Evolutionary conservation across 2,888 invertebrate species (phyloP), one percentile per base, ranked within the genome.

Genomic region (Apocheima hispidaria): DNA sequence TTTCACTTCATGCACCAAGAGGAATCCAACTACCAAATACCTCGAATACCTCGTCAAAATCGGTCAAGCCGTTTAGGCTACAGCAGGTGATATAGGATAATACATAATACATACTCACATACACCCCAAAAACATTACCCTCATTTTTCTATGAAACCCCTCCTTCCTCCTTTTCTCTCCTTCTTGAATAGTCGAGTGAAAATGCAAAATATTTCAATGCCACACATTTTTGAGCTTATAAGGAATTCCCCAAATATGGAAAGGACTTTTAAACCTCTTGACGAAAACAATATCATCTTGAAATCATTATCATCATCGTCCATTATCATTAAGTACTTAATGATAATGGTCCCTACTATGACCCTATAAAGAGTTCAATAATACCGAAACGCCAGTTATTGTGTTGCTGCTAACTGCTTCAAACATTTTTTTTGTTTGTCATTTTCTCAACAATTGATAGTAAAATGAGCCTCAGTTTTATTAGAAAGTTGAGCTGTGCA

Each of bases 401-500:
- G 56, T 56, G 57, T 67, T 43, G 41, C 60, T 41, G 43, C 2
- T 49, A 59, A 50, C 35, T 41, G 49, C 9, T 9, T 18, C 14
- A 23, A 36, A 62, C 50, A 48, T 30, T 35, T 52, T 44, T 33
- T 12, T 30, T 20, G 6, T 3, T 12, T n/a, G 16, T n/a, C 21
- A 21, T 46, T 33, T 30, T 33, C 10, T 12, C 6, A 30, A 30
- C 21, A 44, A 16, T 10, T 20, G 12, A 14, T 26, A n/a, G 4
- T 28, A 55, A 30, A 43, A 67, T 64, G 63, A 44, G 26, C 10
- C 10, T 62, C 9, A 49, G 35, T 44, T 65, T 67, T 33, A 2
- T 65, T 20, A 62, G 62, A 64, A 63, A 54, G 43, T 36, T 65
- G 2, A 53, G 60, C 56, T 64, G 21, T 35, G 36, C 43, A n/a